Conservation (phyloP, 1,140 invertebrate genomes). For the Watersipora subatra region DNA sequence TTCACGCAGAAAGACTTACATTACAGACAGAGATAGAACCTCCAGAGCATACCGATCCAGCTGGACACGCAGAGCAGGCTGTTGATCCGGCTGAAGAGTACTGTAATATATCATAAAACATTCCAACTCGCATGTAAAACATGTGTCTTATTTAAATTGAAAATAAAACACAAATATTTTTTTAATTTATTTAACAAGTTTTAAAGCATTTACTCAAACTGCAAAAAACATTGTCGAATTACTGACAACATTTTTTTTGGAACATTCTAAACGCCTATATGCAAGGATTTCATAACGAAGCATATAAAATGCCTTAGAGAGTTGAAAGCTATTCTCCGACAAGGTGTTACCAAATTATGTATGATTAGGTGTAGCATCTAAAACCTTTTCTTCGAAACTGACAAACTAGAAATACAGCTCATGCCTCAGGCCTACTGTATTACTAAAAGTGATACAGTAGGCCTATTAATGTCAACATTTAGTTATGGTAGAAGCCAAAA, state of each 20-base stretch:
- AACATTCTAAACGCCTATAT: slow-evolving; percentile 21
- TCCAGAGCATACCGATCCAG: slow-evolving; percentile 18
- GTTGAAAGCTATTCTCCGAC: too few species aligned
- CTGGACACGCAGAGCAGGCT: slow-evolving; percentile 23
- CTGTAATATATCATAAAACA: slow-evolving; percentile 16
- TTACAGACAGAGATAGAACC: slow-evolving; percentile 14
- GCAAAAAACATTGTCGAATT: slow-evolving; percentile 10
- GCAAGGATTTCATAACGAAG: too few species aligned
- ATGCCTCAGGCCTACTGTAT: too few species aligned
- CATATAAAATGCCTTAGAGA: too few species aligned
- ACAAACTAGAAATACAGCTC: too few species aligned
- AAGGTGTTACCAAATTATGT: too few species aligned
- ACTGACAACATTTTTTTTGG: background rate
- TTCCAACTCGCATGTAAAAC: background rate
- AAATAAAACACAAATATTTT: background rate
- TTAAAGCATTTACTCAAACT: slow-evolving; percentile 13
- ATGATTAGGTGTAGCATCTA: too few species aligned
- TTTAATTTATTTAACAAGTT: background rate
- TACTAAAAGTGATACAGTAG: too few species aligned
- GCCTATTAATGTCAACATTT: too few species aligned
- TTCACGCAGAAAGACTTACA: slow-evolving; percentile 17
- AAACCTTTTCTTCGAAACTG: too few species aligned
- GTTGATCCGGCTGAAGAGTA: slow-evolving; percentile 25
- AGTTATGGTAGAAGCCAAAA: too few species aligned
- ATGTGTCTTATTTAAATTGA: background rate